A percentile compares a stretch with the other conserved stretches of the same genome.
phyloP scores from a whole-genome alignment of 2,797 vertebrate genomes.

The Chaunax sp. region DNA sequence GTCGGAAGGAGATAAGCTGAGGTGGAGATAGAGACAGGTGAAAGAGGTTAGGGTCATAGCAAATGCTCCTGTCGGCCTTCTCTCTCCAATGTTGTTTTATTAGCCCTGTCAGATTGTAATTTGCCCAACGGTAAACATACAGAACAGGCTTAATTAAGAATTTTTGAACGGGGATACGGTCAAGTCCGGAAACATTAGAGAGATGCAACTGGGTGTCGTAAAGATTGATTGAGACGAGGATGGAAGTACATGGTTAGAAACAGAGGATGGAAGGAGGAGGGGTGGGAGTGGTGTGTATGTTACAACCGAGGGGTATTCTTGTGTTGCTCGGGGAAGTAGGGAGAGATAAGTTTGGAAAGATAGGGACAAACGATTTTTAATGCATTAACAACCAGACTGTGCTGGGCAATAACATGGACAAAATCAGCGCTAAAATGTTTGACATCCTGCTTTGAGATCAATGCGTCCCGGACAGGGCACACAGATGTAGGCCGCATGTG shows the following conservation, averaged over 20 bases:
- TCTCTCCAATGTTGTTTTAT: constrained; percentile 83
- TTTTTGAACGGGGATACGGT: constrained; percentile 97
- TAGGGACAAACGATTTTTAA: constrained; percentile 91
- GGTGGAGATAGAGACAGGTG: constrained; percentile 70
- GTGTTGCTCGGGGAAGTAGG: constrained; percentile 85
- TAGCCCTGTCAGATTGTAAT: constrained; percentile 97
- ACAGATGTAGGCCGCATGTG: constrained; percentile 63
- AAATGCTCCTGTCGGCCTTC: constrained; percentile 71
- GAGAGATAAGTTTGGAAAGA: constrained; percentile 88
- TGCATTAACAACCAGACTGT: constrained; percentile 90
- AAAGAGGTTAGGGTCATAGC: constrained; percentile 72
- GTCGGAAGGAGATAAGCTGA: constrained; percentile 78
- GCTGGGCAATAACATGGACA: constrained; percentile 85
- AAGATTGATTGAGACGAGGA: constrained; percentile 95
- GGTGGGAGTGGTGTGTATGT: constrained; percentile 71
- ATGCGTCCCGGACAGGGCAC: constrained; percentile 80
- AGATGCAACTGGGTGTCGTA: constrained; percentile 94
- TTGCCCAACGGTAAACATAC: constrained; percentile 99
- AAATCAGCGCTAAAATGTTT: constrained; percentile 87
- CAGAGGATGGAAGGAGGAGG: constrained; percentile 67
- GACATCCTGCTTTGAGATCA: constrained; percentile 87
- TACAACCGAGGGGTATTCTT: constrained; percentile 83
- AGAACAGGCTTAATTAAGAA: constrained; percentile 99
- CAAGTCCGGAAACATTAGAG: constrained; percentile 97
- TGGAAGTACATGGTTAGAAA: constrained; percentile 78